These are phyloP conservation scores for Hypomesus transpacificus DNA, from an alignment of 2,113 vertebrate species.

Conservation along the genomic window DNA sequence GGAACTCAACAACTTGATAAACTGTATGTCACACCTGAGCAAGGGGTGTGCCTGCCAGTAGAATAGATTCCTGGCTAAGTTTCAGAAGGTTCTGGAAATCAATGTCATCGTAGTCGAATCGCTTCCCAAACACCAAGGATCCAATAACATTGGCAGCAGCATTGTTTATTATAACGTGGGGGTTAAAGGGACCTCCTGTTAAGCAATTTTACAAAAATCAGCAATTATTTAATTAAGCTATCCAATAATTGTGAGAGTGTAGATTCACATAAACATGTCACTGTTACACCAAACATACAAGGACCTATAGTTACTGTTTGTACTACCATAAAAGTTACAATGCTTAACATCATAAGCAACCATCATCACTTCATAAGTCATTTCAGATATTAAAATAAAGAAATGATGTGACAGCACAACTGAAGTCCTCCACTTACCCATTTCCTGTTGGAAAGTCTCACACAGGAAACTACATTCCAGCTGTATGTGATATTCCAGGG, in stretches of 20 bases:
- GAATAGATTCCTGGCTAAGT: slow-evolving; percentile 2
- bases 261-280: not conserved
- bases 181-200: slow-evolving; percentile 23
- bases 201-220: not conserved
- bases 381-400: not conserved
- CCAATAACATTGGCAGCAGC: slow-evolving; percentile 20
- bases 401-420: not conserved
- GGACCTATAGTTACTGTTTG: not conserved
- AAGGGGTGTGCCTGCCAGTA: slow-evolving; percentile 8
- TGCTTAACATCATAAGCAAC: not conserved
- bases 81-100: slow-evolving; percentile 26
- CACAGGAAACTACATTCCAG: slow-evolving; percentile 16
- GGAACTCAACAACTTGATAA: slow-evolving; percentile 3
- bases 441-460: slow-evolving; percentile 24
- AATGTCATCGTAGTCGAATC: slow-evolving; percentile 5
- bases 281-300: not conserved
- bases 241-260: not conserved
- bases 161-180: slow-evolving; percentile 16
- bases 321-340: not conserved
- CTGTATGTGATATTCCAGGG: slow-evolving; percentile 40
- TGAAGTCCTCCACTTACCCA: slow-evolving; percentile 7
- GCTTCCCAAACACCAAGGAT: slow-evolving; percentile 27
- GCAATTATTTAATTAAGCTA: too few relatives aligned
- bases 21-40: slow-evolving; percentile 19
- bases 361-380: not conserved